Evolutionary conservation across 37 sponge, comb jelly and placozoan species (phyloP), one percentile per base, ranked within the genome.

Genomic region (Aphrocallistes beatrix): DNA sequence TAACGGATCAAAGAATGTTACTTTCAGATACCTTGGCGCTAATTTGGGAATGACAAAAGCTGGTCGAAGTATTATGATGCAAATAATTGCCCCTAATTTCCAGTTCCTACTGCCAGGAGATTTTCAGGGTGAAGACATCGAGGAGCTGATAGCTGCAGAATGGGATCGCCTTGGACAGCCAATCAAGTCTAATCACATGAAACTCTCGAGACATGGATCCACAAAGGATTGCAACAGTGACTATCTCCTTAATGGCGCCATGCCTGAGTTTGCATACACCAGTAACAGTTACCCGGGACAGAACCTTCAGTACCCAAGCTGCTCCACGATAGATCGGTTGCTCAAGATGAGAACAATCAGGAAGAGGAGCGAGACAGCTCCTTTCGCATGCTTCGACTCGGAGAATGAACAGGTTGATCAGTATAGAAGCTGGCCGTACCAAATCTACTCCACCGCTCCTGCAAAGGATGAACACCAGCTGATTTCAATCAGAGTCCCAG

Each of bases 31-130:
- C 34, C 25, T 60, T 3, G 75, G 75, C 8, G 75, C 75, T 3
- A 60, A 60, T 13, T 60, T 60, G n/a, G 75, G 75, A 60, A 60
- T 60, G 75, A 60, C 75, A 13, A 60, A 60, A 60, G 75, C 75
- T 3, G 75, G 75, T 13, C 75, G 75, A 25, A 60, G 75, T 30
- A 60, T 60, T 19, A 60, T 60, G 75, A 60, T 60, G 75, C 75
- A 60, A 30, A 60, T 60, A 60, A 60, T 30, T 25, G 75, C 75
- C 3, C 75, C 75, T 32, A 60, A 60, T 30, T 60, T 60, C 75
- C 75, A 60, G 34, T 13, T 60, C 6, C 75, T 60, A 30, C 75
- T 60, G n/a, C 75, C 75, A 3, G 75, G 75, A 60, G 75, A 60
- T 13, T 60, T 60, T 13, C 75, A 60, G n/a, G 75, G 75, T 13